Percentiles rank a stretch among this genome's conserved stretches.
phyloP scores from a whole-genome alignment of 2,797 vertebrate species.

The Oreortyx pictus region DNA sequence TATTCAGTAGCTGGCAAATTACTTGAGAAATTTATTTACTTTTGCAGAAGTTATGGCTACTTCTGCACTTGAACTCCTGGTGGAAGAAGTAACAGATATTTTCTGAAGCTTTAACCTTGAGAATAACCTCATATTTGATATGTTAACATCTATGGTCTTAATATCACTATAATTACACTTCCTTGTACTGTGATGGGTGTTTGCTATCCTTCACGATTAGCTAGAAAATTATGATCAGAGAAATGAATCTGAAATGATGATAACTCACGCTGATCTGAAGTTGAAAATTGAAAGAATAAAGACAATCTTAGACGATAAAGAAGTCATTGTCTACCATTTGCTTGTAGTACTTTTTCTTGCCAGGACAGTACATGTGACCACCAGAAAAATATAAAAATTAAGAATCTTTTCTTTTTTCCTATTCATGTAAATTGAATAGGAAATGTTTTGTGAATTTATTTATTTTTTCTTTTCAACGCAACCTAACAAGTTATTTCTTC shows the following conservation, averaged over 20 bases:
- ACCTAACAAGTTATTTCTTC: background rate
- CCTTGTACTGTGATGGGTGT: background rate
- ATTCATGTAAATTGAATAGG: background rate
- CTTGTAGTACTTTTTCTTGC: background rate
- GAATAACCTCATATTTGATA: background rate
- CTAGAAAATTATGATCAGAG: background rate
- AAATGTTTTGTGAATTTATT: background rate
- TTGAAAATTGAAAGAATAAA: background rate
- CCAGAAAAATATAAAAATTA: background rate
- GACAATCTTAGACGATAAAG: background rate
- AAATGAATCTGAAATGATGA: background rate
- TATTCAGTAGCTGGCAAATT: constrained; percentile 4
- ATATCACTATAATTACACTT: background rate
- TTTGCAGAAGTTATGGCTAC: constrained; percentile 16
- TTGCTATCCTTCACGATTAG: background rate
- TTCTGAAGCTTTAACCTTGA: background rate
- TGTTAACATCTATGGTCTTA: background rate
- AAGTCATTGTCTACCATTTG: background rate
- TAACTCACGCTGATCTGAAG: background rate
- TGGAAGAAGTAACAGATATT: background rate
- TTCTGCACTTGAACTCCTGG: background rate
- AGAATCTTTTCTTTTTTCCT: background rate
- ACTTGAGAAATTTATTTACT: background rate
- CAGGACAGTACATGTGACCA: fast-evolving
- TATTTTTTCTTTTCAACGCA: background rate